phyloP scores from a whole-genome alignment of 2,113 vertebrate genomes.

The Melanerpes aurifrons region DNA sequence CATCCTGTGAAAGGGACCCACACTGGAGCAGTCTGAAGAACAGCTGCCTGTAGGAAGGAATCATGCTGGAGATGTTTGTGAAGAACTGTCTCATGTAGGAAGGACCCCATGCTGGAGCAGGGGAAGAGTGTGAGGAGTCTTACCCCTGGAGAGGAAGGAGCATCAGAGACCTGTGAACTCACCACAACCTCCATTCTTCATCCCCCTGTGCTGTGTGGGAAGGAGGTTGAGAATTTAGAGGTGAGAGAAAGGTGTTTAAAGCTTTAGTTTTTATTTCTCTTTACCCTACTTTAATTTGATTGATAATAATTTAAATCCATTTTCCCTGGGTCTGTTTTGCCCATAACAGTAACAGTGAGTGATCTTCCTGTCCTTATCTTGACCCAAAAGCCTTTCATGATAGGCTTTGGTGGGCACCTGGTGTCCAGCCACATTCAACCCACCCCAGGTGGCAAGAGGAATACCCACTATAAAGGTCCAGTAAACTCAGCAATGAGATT shows the following conservation, averaged over 20 bases:
- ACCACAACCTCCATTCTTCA: neutral
- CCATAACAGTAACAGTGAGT: neutral
- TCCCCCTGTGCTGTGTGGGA: too few relatives aligned
- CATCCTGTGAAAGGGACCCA: neutral
- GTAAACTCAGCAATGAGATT: neutral
- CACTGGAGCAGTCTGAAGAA: neutral
- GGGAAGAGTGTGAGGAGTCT: too few relatives aligned
- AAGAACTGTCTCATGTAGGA: neutral
- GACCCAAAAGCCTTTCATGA: neutral
- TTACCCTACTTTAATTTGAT: neutral
- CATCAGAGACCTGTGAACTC: neutral
- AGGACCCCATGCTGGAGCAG: neutral
- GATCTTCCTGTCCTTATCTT: neutral
- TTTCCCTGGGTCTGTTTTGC: neutral
- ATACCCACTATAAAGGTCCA: neutral
- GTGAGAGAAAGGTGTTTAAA: neutral
- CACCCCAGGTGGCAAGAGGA: neutral
- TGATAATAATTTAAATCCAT: neutral
- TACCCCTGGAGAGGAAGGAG: neutral
- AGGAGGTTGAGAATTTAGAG: neutral
- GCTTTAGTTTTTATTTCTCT: neutral
- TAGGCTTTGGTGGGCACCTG: neutral
- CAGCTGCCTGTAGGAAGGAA: neutral
- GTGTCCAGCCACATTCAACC: neutral
- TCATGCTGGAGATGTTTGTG: neutral